These are phyloP conservation scores for Drosophila greeni DNA, from an alignment of 2,888 invertebrate genomes.

Conservation along the genomic window DNA sequence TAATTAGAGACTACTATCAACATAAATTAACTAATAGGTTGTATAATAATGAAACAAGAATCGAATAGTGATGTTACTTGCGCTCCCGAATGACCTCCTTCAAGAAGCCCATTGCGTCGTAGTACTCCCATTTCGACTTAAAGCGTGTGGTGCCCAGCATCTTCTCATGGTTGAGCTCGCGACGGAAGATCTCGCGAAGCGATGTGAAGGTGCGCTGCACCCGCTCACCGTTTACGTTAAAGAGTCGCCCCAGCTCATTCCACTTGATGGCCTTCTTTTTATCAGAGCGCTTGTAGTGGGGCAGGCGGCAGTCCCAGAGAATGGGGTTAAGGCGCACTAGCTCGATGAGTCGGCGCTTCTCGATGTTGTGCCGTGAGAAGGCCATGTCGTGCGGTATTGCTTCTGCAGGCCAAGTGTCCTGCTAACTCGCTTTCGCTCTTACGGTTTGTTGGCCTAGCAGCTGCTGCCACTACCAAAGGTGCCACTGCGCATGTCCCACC, in stretches of 20 bases:
- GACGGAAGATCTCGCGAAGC: slow-evolving; percentile 75
- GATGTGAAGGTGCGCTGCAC: slow-evolving; percentile 77
- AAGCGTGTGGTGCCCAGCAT: slow-evolving; percentile 73
- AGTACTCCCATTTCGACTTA: slow-evolving; percentile 78
- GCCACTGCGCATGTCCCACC: slow-evolving; percentile 70
- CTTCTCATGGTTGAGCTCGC: slow-evolving; percentile 77
- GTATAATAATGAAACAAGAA: neutral
- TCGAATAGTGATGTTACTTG: slow-evolving; percentile 61
- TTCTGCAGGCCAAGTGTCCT: neutral
- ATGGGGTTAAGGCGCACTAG: slow-evolving; percentile 77
- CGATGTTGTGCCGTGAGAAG: slow-evolving; percentile 77
- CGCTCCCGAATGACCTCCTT: slow-evolving; percentile 77
- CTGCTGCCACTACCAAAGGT: slow-evolving; percentile 53
- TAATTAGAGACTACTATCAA: neutral
- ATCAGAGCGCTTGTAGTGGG: slow-evolving; percentile 77
- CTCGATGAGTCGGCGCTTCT: slow-evolving; percentile 78
- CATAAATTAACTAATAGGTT: neutral
- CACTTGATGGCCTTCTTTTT: slow-evolving; percentile 77
- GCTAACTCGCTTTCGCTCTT: slow-evolving; percentile 4
- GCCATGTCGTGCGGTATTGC: slow-evolving; percentile 62
- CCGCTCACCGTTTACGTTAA: slow-evolving; percentile 76
- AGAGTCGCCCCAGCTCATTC: slow-evolving; percentile 76
- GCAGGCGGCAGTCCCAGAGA: slow-evolving; percentile 77
- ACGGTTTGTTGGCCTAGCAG: slow-evolving; percentile 15
- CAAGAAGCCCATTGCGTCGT: slow-evolving; percentile 76